phyloP scores from a whole-genome alignment of 2,113 vertebrate species.

The Osmerus mordax region DNA sequence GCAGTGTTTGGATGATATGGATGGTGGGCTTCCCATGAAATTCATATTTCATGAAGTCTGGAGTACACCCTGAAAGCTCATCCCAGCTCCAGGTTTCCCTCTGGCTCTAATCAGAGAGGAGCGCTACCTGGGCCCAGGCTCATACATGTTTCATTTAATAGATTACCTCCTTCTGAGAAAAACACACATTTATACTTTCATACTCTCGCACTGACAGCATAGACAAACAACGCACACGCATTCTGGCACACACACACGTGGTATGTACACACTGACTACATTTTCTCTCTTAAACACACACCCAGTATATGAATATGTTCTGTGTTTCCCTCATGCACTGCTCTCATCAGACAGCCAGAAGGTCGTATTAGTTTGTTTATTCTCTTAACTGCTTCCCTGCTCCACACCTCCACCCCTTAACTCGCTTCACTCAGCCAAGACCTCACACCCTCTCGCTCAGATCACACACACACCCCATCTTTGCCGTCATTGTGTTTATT shows the following conservation, averaged over 20 bases:
- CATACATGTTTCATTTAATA: slow-evolving; percentile 6
- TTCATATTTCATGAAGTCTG: neutral
- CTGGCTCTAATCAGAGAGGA: neutral
- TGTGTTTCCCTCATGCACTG: neutral
- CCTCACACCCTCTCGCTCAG: neutral
- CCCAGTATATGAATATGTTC: neutral
- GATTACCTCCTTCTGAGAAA: neutral
- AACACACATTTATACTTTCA: neutral
- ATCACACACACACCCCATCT: neutral
- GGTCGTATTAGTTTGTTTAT: slow-evolving; percentile 6
- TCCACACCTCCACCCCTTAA: neutral
- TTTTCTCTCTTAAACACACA: neutral
- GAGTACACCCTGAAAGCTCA: neutral
- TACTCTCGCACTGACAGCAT: neutral
- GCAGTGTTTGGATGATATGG: neutral
- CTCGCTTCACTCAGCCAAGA: neutral
- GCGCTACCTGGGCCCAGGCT: neutral
- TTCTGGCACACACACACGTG: neutral
- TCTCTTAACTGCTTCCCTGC: neutral
- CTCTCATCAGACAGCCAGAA: slow-evolving; percentile 7
- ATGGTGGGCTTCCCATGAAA: neutral
- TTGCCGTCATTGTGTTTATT: neutral
- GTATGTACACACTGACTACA: neutral
- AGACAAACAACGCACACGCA: neutral
- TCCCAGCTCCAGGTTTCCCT: slow-evolving; percentile 1